phyloP scores from a whole-genome alignment of 2,113 vertebrate genomes.

The Tympanuchus pallidicinctus region DNA sequence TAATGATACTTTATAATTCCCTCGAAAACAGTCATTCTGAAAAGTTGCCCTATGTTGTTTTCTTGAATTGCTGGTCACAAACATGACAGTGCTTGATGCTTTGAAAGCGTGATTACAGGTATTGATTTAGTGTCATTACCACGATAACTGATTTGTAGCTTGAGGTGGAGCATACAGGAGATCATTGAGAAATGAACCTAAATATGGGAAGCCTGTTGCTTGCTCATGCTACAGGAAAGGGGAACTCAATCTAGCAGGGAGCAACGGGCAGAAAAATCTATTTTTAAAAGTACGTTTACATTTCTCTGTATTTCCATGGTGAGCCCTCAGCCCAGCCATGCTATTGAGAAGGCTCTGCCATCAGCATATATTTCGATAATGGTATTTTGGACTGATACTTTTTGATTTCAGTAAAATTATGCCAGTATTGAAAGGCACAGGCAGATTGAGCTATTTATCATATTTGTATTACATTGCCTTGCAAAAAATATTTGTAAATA shows the following conservation, averaged over 20 bases:
- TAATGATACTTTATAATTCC: neutral
- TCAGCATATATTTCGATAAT: slow-evolving; percentile 24
- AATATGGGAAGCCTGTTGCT: neutral
- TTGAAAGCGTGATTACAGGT: neutral
- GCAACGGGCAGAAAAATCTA: neutral
- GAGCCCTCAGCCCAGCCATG: neutral
- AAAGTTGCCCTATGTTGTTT: neutral
- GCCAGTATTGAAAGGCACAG: neutral
- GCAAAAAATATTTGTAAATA: slow-evolving; percentile 37
- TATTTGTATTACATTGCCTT: neutral
- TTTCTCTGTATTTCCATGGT: neutral
- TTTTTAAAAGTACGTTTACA: neutral
- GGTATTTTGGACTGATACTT: neutral
- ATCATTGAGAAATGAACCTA: neutral
- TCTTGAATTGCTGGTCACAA: neutral
- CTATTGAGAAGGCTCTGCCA: neutral
- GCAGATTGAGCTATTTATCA: neutral
- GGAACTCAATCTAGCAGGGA: neutral
- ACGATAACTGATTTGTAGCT: neutral
- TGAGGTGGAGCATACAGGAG: neutral
- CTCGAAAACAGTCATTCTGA: neutral
- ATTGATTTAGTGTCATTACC: neutral
- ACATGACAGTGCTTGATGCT: neutral
- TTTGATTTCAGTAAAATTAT: slow-evolving; percentile 18
- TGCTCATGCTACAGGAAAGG: neutral